phyloP scores from a whole-genome alignment of 2,888 invertebrate species.

The Brachylomia viminalis region DNA sequence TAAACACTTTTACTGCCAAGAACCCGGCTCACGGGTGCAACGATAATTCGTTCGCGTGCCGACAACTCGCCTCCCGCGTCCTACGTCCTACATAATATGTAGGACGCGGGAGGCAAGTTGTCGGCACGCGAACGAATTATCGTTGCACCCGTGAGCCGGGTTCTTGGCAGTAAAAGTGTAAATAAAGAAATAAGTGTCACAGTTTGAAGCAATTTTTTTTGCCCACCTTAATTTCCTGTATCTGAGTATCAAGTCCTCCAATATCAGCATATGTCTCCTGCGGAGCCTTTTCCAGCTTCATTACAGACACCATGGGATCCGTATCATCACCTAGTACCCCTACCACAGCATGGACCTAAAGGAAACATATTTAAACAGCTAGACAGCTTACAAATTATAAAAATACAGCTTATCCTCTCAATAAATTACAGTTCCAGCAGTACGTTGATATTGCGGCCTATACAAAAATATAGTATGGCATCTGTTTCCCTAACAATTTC shows the following conservation, averaged over 20 bases:
- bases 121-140: too few relatives aligned
- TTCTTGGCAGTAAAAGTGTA: too few relatives aligned
- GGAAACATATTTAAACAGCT: not conserved
- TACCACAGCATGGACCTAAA: conserved; percentile 98
- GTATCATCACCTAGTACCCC: conserved; percentile 99
- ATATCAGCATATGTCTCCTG: conserved; percentile 99
- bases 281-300: conserved; percentile 99
- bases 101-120: too few relatives aligned
- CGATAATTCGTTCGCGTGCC: too few relatives aligned
- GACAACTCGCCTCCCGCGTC: too few relatives aligned
- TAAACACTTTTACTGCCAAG: too few relatives aligned
- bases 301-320: conserved; percentile 99
- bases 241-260: conserved; percentile 99
- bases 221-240: conserved; percentile 92
- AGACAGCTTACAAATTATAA: not conserved
- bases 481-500: too few relatives aligned
- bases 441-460: not conserved
- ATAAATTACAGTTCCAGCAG: not conserved
- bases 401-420: not conserved
- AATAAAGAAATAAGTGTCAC: not conserved
- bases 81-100: too few relatives aligned
- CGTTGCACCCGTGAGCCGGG: too few relatives aligned
- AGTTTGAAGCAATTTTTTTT: not conserved
- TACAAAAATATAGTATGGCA: not conserved
- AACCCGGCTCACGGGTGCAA: too few relatives aligned